These are phyloP conservation scores for Plectropomus leopardus DNA, from an alignment of 2,113 vertebrate species.

Conservation along the genomic window DNA sequence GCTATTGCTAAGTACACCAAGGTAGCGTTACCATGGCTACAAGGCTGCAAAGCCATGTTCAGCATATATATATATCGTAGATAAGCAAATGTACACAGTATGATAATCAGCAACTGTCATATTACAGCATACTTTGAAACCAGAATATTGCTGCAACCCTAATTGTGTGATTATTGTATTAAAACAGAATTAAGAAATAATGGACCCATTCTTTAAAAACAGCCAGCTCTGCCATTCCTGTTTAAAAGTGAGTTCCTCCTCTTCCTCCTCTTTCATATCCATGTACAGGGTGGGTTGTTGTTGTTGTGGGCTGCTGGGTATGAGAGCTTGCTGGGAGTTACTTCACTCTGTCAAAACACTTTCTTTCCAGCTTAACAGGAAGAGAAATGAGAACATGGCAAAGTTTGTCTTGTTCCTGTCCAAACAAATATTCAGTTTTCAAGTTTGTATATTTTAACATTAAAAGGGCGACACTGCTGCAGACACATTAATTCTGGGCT, in stretches of 20 bases:
- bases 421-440: constrained; percentile 44
- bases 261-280: constrained; percentile 27
- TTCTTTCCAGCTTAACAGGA: constrained; percentile 27
- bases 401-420: constrained; percentile 42
- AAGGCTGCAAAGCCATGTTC: too few relatives aligned
- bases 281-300: background rate
- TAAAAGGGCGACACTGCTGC: constrained; percentile 26
- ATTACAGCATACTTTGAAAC: too few relatives aligned
- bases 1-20: too few relatives aligned
- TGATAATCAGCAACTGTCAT: too few relatives aligned
- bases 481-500: constrained; percentile 38
- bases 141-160: too few relatives aligned
- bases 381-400: constrained; percentile 33
- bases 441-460: constrained; percentile 38
- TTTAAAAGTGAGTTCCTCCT: background rate
- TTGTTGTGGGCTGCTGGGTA: constrained; percentile 13
- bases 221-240: background rate
- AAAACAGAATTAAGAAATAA: background rate
- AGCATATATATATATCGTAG: too few relatives aligned
- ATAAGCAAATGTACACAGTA: too few relatives aligned
- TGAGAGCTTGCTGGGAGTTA: background rate
- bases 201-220: background rate
- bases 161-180: too few relatives aligned
- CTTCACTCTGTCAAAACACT: constrained; percentile 25
- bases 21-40: too few relatives aligned